Percentiles rank a stretch among this genome's conserved stretches.
These are phyloP conservation scores for Gila robusta DNA, from an alignment of 2,797 vertebrate species.

Conservation along the genomic window DNA sequence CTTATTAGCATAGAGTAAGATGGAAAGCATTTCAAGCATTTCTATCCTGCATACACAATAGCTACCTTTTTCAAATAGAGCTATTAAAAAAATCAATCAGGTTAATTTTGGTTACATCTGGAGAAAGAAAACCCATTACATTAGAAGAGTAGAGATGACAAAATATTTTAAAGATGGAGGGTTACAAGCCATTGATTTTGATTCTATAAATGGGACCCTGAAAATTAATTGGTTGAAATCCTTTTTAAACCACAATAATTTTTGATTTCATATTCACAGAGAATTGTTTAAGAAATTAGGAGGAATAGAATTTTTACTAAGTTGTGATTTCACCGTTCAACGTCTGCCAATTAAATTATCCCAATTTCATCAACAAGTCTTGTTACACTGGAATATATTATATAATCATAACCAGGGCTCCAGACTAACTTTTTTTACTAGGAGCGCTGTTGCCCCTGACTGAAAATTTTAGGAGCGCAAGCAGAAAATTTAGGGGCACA, in stretches of 20 bases:
- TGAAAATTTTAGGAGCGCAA: too few species aligned
- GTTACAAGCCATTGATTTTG: conserved; percentile 35
- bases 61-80: too few species aligned
- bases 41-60: too few species aligned
- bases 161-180: conserved; percentile 14
- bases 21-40: too few species aligned
- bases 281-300: background rate
- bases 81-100: background rate
- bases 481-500: too few species aligned
- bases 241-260: background rate
- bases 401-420: background rate
- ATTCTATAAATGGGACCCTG: background rate
- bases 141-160: background rate
- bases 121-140: conserved; percentile 19
- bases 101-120: conserved; percentile 14
- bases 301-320: background rate
- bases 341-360: background rate
- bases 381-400: background rate
- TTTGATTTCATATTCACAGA: background rate
- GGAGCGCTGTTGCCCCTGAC: too few species aligned
- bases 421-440: too few species aligned
- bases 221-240: conserved; percentile 23
- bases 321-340: background rate
- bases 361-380: background rate
- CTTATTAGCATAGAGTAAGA: too few species aligned